Conservation (phyloP, 2,888 invertebrate genomes). For the Keiferia lycopersicella region DNA sequence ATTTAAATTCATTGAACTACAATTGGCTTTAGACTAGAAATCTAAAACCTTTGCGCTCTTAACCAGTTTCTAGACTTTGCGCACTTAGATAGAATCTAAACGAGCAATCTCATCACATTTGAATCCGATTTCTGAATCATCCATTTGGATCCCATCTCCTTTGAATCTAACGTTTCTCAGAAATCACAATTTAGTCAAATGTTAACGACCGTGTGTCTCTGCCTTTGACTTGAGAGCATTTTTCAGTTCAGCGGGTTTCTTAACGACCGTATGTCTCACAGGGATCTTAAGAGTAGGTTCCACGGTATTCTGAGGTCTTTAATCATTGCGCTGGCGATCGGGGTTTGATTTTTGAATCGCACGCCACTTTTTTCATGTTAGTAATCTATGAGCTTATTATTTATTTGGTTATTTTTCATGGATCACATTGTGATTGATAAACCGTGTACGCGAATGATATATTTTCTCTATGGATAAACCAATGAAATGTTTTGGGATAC, state of each 20-base stretch:
- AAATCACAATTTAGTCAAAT: conserved; percentile 2
- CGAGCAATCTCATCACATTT: conserved; percentile 11
- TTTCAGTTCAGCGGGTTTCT: not conserved
- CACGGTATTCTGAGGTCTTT: conserved; percentile 20
- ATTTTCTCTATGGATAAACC: too few relatives aligned
- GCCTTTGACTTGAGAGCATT: not conserved
- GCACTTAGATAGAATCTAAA: not conserved
- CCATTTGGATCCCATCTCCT: not conserved
- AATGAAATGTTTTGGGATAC: too few relatives aligned
- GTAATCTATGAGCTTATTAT: too few relatives aligned
- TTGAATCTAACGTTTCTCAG: conserved; percentile 1
- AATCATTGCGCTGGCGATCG: conserved; percentile 24
- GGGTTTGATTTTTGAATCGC: not conserved
- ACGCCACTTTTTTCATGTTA: too few relatives aligned
- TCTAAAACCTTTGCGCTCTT: not conserved
- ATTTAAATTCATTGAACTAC: too few relatives aligned
- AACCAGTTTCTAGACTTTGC: not conserved
- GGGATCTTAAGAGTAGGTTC: conserved; percentile 18
- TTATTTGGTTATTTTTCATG: too few relatives aligned
- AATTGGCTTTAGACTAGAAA: not conserved
- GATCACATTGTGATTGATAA: too few relatives aligned
- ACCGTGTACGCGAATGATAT: too few relatives aligned
- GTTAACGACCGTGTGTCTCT: conserved; percentile 5
- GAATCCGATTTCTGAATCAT: conserved; percentile 9
- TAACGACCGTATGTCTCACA: conserved; percentile 3